Base-by-base conservation (phyloP, 2,113 vertebrate species). In the Cottus gobio region DNA sequence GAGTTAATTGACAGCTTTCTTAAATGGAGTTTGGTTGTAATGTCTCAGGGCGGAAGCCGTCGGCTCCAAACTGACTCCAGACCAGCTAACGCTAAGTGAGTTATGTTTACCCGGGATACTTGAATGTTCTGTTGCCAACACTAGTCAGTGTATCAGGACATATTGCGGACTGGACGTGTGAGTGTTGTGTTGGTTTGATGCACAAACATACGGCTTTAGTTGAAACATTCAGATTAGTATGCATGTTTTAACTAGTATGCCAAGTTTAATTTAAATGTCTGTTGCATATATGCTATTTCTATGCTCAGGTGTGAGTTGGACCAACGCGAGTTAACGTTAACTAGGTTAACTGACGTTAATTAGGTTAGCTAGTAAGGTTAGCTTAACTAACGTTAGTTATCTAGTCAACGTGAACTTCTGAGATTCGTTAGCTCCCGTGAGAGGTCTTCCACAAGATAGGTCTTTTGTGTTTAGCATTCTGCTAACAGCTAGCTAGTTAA, bases 51-150 rank as follows among this genome's bases (percentile, higher is more conserved):
- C 48, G 48, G 48, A 50, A 50, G 46, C 20, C 20, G 3, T 22
- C 18, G 20, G 24, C 26, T 26, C n/a, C 12, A 56, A 56, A 56
- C 52, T 56, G 52, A 56, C 24, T 13, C 24, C 52, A 56, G n/a
- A 56, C 24, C 54, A 28, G 54, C 24, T 22, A 11, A 54, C 20
- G 50, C 74, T 71, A 64, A 52, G 10, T 2, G n/a, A n/a, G 74
- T 30, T 66, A 79, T 65, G 64, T 50, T 67, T 26, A 46, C 48
- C 73, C 69, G 82, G 72, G 63, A 87, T 13, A 0, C 82, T 80
- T 74, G 70, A 86, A 81, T 68, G 0, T 20, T 20, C 0, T 24
- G 44, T 26, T 44, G 5, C 1, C 1, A 37, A 6, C 50, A n/a
- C 24, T 5, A 5, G 31, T n/a, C n/a, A n/a, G 5, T 5, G 31